Percentiles rank a stretch among this genome's conserved stretches.
Conservation (phyloP, 1,140 invertebrate species). For the Camponotus floridanus region DNA sequence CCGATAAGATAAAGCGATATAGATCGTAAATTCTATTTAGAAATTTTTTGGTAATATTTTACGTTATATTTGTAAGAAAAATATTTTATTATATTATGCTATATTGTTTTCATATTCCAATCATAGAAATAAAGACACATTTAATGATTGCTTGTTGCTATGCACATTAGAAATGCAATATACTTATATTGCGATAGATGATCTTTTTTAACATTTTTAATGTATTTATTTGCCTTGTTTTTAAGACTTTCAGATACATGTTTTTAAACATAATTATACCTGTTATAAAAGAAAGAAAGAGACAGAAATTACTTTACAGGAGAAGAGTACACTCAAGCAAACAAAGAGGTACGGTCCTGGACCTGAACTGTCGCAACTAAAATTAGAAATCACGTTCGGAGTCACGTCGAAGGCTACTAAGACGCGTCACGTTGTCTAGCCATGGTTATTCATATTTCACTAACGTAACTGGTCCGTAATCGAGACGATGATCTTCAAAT, state of each 20-base stretch:
- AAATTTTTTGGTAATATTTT: not conserved
- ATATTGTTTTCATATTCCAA: not conserved
- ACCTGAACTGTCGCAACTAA: conserved; percentile 74
- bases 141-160: not conserved
- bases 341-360: conserved; percentile 67
- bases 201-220: not conserved
- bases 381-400: conserved; percentile 69
- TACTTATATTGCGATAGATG: not conserved
- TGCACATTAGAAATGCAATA: conserved; percentile 12
- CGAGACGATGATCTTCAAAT: conserved; percentile 51
- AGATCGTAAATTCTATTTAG: not conserved
- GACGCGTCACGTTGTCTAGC: conserved; percentile 76
- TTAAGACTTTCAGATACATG: not conserved
- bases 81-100: not conserved
- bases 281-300: not conserved
- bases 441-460: conserved; percentile 66
- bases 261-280: not conserved
- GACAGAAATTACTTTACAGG: not conserved
- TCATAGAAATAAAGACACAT: not conserved
- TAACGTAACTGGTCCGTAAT: conserved; percentile 71
- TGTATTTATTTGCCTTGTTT: not conserved
- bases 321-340: conserved; percentile 24
- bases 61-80: not conserved
- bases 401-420: conserved; percentile 62
- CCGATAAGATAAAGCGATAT: conserved; percentile 8